A percentile compares a stretch with the other conserved stretches of the same genome.
phyloP scores from a whole-genome alignment of 2,888 invertebrate species.

The Steinernema scapterisci region DNA sequence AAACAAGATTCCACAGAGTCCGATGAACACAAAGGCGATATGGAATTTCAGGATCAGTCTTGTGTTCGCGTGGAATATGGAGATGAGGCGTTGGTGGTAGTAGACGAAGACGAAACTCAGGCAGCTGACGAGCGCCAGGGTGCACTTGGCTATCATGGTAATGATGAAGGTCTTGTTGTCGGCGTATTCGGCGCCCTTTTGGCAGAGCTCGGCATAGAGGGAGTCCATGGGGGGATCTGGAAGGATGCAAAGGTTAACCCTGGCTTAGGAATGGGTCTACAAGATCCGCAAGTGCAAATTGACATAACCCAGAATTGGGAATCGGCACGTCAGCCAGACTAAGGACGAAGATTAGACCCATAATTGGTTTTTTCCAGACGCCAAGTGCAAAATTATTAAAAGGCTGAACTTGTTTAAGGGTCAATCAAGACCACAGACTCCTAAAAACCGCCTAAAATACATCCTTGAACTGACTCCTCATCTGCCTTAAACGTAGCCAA shows the following conservation, averaged over 20 bases:
- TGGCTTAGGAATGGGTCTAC: no score
- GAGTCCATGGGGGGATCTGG: background rate
- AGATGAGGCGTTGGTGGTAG: constrained; percentile 10
- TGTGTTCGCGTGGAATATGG: background rate
- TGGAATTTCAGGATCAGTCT: background rate
- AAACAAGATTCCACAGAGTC: background rate
- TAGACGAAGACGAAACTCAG: background rate
- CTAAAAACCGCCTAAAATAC: no score
- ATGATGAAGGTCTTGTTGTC: background rate
- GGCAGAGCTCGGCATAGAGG: background rate
- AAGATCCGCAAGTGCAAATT: no score
- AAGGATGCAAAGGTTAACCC: background rate
- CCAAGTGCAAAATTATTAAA: no score
- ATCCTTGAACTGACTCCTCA: no score
- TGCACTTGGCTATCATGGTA: background rate
- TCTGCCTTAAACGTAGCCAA: no score
- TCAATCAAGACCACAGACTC: no score
- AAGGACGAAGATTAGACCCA: no score
- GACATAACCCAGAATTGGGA: no score
- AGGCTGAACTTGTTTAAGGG: no score
- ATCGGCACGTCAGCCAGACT: no score
- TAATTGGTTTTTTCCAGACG: no score
- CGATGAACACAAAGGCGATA: background rate
- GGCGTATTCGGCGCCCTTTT: background rate
- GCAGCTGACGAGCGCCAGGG: background rate